Evolutionary conservation across 2,797 vertebrate species (phyloP), one percentile per base, ranked within the genome.

Genomic region (Cuculus canorus): DNA sequence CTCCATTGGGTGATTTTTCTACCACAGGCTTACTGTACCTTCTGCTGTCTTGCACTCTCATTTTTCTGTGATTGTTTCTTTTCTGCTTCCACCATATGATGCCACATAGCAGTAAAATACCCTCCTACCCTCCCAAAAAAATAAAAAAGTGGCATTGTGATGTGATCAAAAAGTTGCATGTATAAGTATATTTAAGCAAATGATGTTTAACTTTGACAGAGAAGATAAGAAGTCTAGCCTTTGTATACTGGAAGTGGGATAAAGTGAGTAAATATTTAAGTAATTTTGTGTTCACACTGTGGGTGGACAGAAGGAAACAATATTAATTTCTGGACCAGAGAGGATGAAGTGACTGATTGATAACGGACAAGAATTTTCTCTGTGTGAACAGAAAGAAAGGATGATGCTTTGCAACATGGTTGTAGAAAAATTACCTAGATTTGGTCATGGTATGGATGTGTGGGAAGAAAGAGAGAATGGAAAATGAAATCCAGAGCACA

Each of bases 401-500:
- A 24, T 66, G 41, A 75, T 21, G 48, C 37, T 39, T 76, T 76
- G 60, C 60, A 89, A 63, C 27, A n/a, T 1, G 6, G 22, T 1
- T 86, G 91, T 81, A 48, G 70, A 96, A 86, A 86, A 93, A 79
- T n/a, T 66, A 70, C 32, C 45, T 60, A 35, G 52, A 86, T 80
- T 82, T 86, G 81, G 82, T 53, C 73, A 92, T 16, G 60, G 52
- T 41, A 11, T 82, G 73, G 35, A 57, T 27, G 75, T 88, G 94
- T 97, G 88, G 92, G 93, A 95, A 95, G 94, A 97, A 82, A 92
- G 50, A 82, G 17, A 60, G 90, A 92, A 88, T 50, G 52, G 83
- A 90, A 96, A 95, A 94, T 78, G 45, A 92, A 92, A 91, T 90
- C 39, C 60, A 65, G 71, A 88, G 80, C 81, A 95, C 92, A 95